A percentile compares a stretch with the other conserved stretches of the same genome.
phyloP scores from a whole-genome alignment of 2,797 vertebrate genomes.

The Margarornis squamiger region DNA sequence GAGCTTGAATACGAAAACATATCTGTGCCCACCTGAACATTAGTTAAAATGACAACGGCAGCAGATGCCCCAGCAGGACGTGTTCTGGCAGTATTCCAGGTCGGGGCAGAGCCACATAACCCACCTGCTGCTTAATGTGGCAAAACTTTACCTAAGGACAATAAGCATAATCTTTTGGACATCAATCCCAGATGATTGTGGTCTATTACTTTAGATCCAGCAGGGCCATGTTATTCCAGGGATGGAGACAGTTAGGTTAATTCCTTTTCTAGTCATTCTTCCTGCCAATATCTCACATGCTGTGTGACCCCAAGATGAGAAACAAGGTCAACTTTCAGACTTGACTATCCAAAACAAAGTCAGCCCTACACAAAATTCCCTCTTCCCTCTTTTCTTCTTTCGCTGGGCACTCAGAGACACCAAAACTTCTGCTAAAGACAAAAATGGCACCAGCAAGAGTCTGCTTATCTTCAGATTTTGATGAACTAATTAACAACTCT shows the following conservation, averaged over 20 bases:
- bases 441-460: neutral
- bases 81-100: neutral
- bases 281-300: neutral
- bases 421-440: neutral
- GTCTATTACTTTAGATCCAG: neutral
- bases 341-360: neutral
- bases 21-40: neutral
- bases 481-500: neutral
- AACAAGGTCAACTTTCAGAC: neutral
- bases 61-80: neutral
- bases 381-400: neutral
- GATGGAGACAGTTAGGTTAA: neutral
- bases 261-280: neutral
- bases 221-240: neutral
- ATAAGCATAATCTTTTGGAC: neutral
- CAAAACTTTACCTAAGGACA: neutral
- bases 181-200: neutral
- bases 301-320: neutral
- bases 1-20: conserved; percentile 9
- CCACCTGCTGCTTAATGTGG: neutral
- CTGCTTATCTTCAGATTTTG: neutral
- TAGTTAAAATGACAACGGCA: conserved; percentile 28
- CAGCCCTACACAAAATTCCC: neutral
- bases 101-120: neutral
- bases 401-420: neutral